phyloP scores from a whole-genome alignment of 2,888 invertebrate species.

The Andricus curvator region DNA sequence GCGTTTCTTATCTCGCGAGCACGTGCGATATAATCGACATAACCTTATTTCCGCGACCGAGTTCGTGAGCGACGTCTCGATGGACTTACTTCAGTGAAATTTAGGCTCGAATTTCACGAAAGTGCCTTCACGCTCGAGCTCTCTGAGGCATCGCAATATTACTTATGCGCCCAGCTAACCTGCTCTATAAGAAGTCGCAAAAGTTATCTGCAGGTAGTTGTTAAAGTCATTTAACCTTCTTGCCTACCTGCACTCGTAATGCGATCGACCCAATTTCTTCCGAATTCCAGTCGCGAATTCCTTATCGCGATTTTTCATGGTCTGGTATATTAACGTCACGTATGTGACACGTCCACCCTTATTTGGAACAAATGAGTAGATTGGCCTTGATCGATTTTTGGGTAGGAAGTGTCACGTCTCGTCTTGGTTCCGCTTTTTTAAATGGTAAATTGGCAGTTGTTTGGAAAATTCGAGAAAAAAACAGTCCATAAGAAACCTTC shows the following conservation, averaged over 20 bases:
- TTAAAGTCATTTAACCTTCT: neutral
- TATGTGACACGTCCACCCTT: too few species aligned
- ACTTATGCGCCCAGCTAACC: neutral
- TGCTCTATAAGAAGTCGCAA: neutral
- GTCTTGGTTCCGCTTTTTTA: neutral
- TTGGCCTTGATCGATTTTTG: neutral
- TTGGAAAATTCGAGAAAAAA: too few species aligned
- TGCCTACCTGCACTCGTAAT: neutral
- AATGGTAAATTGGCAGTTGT: too few species aligned
- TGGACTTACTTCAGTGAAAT: constrained; percentile 63
- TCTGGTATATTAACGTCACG: too few species aligned
- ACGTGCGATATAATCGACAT: constrained; percentile 60
- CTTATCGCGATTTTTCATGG: neutral
- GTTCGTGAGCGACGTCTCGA: constrained; percentile 61
- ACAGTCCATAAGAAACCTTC: too few species aligned
- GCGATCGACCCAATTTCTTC: constrained; percentile 7
- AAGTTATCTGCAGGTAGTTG: neutral
- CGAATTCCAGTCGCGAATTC: neutral
- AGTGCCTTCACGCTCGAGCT: constrained; percentile 57
- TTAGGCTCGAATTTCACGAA: constrained; percentile 66
- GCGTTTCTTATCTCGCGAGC: constrained; percentile 20
- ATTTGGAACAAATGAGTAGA: too few species aligned
- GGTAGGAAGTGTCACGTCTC: neutral
- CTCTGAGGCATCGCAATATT: constrained; percentile 6
- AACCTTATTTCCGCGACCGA: constrained; percentile 66